Conservation (phyloP, 2,113 vertebrate species). For the Passer domesticus region DNA sequence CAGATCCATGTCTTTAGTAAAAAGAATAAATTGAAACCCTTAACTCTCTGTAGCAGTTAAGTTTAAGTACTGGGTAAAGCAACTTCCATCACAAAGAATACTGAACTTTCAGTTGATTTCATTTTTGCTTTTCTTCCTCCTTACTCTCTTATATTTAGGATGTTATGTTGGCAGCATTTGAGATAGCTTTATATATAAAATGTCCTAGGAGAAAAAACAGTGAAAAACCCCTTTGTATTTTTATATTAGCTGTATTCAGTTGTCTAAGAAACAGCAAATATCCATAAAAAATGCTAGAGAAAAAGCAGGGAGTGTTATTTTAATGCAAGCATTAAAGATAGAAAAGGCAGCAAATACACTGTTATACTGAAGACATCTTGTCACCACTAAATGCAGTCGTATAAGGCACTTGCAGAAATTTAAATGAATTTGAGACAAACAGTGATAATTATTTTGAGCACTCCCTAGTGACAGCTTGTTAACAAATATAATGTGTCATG, state of each 20-base stretch:
- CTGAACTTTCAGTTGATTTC: background rate
- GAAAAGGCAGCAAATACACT: constrained; percentile 1
- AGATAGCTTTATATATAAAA: background rate
- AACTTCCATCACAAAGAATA: background rate
- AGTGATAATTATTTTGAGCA: constrained; percentile 43
- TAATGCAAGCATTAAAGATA: background rate
- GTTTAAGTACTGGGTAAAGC: background rate
- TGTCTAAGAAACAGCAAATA: background rate
- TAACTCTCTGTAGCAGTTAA: background rate
- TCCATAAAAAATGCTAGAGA: background rate
- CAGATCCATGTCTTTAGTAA: background rate
- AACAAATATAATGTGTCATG: constrained; percentile 37
- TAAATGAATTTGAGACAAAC: constrained; percentile 30
- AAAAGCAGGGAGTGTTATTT: background rate
- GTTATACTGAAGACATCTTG: constrained; percentile 10
- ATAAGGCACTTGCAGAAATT: constrained; percentile 26
- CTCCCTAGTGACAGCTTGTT: constrained; percentile 24
- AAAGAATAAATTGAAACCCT: background rate
- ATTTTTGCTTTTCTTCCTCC: background rate
- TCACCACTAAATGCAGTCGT: background rate
- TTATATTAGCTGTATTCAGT: background rate
- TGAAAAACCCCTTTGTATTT: background rate
- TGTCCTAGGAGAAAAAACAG: background rate
- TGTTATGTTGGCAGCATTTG: background rate
- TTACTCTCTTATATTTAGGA: background rate